Evolutionary conservation across 1,140 invertebrate species (phyloP).

Genomic region (Bradysia coprophila): DNA sequence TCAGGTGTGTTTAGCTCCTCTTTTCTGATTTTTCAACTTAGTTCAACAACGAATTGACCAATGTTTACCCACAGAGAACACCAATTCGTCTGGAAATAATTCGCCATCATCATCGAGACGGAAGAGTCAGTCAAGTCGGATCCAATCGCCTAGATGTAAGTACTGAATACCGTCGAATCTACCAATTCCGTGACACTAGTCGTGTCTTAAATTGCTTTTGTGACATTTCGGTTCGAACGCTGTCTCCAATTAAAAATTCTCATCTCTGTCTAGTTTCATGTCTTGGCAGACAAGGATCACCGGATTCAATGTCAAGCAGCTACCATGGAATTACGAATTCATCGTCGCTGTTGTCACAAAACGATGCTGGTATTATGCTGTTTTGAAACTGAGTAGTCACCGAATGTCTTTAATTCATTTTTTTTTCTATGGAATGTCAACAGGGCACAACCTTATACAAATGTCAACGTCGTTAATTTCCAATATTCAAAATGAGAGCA

Average conservation of each 20-base stretch:
- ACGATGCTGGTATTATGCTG: constrained; percentile 2
- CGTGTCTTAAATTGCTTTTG: no score
- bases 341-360: constrained; percentile 34
- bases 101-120: constrained; percentile 19
- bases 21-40: not conserved
- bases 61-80: no score
- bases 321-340: constrained; percentile 35
- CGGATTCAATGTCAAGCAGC: constrained; percentile 47
- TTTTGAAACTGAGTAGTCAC: no score
- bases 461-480: constrained; percentile 23
- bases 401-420: no score
- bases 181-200: no score
- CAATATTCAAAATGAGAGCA: constrained; percentile 23
- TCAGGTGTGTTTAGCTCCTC: constrained; percentile 4
- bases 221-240: not conserved
- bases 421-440: no score
- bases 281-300: constrained; percentile 35
- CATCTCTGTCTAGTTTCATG: constrained; percentile 22
- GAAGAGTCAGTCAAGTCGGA: constrained; percentile 17
- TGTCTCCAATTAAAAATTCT: not conserved
- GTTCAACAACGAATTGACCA: no score
- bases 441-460: constrained; percentile 32
- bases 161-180: no score
- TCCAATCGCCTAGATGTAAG: constrained; percentile 22
- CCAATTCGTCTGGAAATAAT: constrained; percentile 17